Base-by-base conservation (phyloP, 2,888 invertebrate genomes). In the Polydrusus cervinus region DNA sequence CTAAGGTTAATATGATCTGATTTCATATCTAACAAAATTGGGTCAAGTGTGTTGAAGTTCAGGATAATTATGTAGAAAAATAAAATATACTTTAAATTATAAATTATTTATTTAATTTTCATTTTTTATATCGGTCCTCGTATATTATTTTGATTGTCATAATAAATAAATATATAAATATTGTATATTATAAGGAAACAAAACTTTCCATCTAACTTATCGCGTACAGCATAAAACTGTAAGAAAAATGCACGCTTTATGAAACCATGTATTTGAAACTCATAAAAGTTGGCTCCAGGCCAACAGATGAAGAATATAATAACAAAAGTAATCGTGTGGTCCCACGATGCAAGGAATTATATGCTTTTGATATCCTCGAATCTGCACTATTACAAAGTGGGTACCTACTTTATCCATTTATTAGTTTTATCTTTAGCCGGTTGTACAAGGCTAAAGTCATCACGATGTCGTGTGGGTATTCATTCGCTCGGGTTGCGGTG, bases 321-420 rank as follows among this genome's bases (percentile, higher is more conserved):
- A 67, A 65, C 66, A 49, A 71, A 75, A 51, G 71, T 75, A 66
- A 75, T 75, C 62, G 67, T 55, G 53, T 71, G 64, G 68, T 75
- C 68, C 71, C 71, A 75, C 71, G 75, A 71, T 67, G 68, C 55
- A 71, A 67, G 45, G 71, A 75, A 71, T 68, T 71, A 75, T 71
- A 75, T 67, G 51, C 62, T 67, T 67, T 49, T 68, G 62, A 57
- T 67, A 71, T 71, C 71, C 67, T 68, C 75, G 71, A 68, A 75
- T 75, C 75, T 75, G 75, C 68, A 71, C 75, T 75, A 75, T 75
- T 75, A 75, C 71, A 71, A 71, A 71, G 71, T 75, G 71, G 75
- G 71, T 75, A 75, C 75, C 67, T 75, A 75, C 75, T 75, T 75
- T 75, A 75, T 75, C 75, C 75, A 71, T 75, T 75, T 75, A 71